Evolutionary conservation across 1,140 invertebrate species (phyloP).

Genomic region (Catajapyx aquilonaris): DNA sequence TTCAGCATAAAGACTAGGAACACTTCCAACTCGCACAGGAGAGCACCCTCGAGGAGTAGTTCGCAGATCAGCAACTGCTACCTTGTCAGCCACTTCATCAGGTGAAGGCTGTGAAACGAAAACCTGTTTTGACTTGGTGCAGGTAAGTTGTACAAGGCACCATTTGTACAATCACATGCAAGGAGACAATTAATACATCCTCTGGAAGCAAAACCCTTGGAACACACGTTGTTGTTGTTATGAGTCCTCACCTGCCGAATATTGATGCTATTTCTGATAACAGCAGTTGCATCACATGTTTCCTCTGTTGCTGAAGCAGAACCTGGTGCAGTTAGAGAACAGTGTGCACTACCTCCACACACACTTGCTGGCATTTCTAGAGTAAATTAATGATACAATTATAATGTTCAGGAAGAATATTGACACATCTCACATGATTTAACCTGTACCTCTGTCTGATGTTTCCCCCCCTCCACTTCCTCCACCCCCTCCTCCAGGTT

Average conservation of each 20-base stretch:
- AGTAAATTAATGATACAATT: not conserved
- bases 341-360: not conserved
- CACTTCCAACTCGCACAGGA: not conserved
- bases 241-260: no score
- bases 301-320: no score
- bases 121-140: no score
- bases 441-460: not conserved
- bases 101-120: not conserved
- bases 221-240: no score
- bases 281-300: no score
- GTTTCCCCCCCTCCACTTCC: not conserved
- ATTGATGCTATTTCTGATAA: no score
- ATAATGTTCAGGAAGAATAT: not conserved
- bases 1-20: no score
- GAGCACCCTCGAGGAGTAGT: no score
- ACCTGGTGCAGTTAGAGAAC: not conserved
- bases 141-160: no score
- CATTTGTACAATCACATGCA: no score
- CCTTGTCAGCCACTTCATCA: not conserved
- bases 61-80: not conserved
- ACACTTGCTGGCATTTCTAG: not conserved
- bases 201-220: no score
- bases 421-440: not conserved
- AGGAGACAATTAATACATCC: no score
- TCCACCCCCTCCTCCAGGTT: conserved; percentile 13